A percentile compares a stretch with the other conserved stretches of the same genome.
Evolutionary conservation across 2,797 vertebrate species (phyloP).

Genomic region (Poecilia velifera): DNA sequence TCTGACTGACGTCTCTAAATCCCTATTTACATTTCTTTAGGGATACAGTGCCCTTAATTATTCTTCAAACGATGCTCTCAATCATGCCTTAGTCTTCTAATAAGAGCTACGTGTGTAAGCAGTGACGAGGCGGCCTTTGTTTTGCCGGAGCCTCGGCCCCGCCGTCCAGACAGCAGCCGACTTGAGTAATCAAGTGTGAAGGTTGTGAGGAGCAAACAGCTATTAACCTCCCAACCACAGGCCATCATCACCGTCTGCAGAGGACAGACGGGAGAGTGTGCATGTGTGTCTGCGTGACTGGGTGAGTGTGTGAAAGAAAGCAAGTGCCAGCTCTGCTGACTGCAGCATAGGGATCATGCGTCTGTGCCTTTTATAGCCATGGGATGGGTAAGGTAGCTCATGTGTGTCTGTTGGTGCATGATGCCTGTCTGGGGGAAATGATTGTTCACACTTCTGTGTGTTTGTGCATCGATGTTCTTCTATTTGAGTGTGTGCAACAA

Average conservation of each 20-base stretch:
- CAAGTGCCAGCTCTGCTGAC: constrained; percentile 24
- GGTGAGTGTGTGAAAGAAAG: constrained; percentile 23
- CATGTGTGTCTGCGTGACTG: constrained; percentile 11
- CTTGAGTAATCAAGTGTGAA: constrained; percentile 75
- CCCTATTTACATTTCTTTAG: constrained; percentile 6
- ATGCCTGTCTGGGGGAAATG: constrained; percentile 7
- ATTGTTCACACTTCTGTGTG: constrained; percentile 13
- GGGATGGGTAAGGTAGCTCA: constrained; percentile 35
- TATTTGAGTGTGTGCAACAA: constrained; percentile 7
- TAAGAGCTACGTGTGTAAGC: constrained; percentile 15
- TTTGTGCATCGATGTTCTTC: background rate
- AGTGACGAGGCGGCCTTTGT: constrained; percentile 15
- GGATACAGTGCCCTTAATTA: background rate
- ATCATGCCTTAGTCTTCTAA: constrained; percentile 37
- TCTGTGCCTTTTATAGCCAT: constrained; percentile 38
- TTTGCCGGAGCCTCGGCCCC: constrained; percentile 36
- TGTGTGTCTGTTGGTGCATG: constrained; percentile 12
- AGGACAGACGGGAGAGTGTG: constrained; percentile 36
- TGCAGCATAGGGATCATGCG: constrained; percentile 22
- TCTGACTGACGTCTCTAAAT: background rate
- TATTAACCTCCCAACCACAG: constrained; percentile 77
- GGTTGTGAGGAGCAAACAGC: constrained; percentile 74
- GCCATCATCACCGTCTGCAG: constrained; percentile 57
- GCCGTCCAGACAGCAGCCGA: constrained; percentile 54
- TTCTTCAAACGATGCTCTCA: constrained; percentile 19